Conservation (phyloP, 1,140 invertebrate genomes). For the Chionoecetes opilio region DNA sequence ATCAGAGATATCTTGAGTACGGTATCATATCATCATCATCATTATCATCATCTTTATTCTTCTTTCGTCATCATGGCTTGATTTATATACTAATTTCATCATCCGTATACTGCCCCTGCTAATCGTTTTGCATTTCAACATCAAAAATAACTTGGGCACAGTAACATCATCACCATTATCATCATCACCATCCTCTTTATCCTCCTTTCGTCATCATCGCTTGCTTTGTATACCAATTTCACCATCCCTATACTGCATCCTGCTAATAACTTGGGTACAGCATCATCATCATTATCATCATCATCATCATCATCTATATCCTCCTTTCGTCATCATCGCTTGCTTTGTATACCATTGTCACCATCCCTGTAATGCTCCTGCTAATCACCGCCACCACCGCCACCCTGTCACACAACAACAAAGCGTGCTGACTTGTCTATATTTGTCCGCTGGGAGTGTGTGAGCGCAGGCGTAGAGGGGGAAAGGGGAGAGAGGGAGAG, state of each 20-base stretch:
- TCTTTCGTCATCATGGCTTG: not conserved
- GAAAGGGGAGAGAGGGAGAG: too few relatives aligned
- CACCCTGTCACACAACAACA: not conserved
- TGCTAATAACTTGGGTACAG: too few relatives aligned
- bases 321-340: too few relatives aligned
- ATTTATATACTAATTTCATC: too few relatives aligned
- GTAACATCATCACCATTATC: conserved; percentile 30
- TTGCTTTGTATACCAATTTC: conserved; percentile 38
- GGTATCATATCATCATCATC: not conserved
- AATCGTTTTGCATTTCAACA: not conserved
- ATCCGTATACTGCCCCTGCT: not conserved
- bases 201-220: not conserved
- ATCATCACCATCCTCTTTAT: conserved; percentile 24
- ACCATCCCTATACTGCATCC: too few relatives aligned
- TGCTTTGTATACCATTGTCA: too few relatives aligned
- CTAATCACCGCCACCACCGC: not conserved
- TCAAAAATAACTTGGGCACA: not conserved
- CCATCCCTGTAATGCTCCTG: too few relatives aligned
- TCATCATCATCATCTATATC: too few relatives aligned
- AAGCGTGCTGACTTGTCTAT: not conserved
- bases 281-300: too few relatives aligned
- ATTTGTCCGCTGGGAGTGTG: not conserved
- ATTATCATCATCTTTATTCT: not conserved
- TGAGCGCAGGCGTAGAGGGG: not conserved
- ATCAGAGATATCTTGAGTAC: too few relatives aligned